phyloP scores from a whole-genome alignment of 2,888 invertebrate genomes.

The Diarsia dahlii region DNA sequence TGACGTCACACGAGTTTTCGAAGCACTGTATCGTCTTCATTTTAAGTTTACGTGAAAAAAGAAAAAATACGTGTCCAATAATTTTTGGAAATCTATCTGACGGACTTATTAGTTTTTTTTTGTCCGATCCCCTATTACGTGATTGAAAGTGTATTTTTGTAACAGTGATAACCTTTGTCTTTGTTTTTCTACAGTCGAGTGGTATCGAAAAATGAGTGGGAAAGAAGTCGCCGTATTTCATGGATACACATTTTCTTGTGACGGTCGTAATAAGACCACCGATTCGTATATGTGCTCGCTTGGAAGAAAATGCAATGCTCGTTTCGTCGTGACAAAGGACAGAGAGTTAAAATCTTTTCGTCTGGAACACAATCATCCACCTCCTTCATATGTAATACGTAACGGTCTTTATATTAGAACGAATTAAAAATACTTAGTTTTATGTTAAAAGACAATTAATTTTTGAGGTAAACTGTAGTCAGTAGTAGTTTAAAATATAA shows the following conservation, averaged over 20 bases:
- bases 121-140: too few relatives aligned
- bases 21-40: too few relatives aligned
- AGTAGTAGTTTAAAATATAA: too few relatives aligned
- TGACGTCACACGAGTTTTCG: too few relatives aligned
- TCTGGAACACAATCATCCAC: conserved; percentile 25
- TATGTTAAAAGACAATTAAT: too few relatives aligned
- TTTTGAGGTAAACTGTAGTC: too few relatives aligned
- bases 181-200: background rate
- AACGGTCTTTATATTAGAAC: conserved; percentile 33
- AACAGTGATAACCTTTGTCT: background rate
- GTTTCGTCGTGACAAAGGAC: conserved; percentile 33
- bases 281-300: conserved; percentile 30
- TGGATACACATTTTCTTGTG: background rate
- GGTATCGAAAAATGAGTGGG: background rate
- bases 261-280: conserved; percentile 14
- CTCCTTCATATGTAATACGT: conserved; percentile 24
- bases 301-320: conserved; percentile 30
- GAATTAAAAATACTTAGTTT: background rate
- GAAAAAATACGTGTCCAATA: too few relatives aligned
- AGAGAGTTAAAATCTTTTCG: conserved; percentile 15
- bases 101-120: too few relatives aligned
- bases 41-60: too few relatives aligned
- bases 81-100: too few relatives aligned
- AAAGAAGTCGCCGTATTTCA: background rate
- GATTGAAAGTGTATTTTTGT: too few relatives aligned